These are phyloP conservation scores for Euura lappo DNA, from an alignment of 1,140 invertebrate genomes.

Conservation along the genomic window DNA sequence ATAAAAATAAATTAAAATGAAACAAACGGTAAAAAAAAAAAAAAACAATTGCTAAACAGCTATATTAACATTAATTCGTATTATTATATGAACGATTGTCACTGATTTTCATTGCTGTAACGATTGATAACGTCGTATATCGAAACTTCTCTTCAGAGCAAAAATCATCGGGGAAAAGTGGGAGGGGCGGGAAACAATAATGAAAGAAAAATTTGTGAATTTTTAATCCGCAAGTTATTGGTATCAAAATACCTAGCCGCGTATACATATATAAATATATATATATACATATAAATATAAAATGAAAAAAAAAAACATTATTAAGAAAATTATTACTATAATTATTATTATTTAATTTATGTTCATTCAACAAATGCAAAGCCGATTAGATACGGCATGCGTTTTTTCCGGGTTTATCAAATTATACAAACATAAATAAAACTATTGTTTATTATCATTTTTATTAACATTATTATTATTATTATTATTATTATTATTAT, in stretches of 20 bases:
- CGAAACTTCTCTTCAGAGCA: too few species aligned
- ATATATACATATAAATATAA: slow-evolving; percentile 35
- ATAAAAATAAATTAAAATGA: too few species aligned
- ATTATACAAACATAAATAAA: not conserved
- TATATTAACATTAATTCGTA: not conserved
- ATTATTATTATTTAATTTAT: not conserved
- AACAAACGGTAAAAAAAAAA: too few species aligned
- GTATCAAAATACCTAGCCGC: slow-evolving; percentile 4
- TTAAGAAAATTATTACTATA: slow-evolving; percentile 1
- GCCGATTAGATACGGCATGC: not conserved
- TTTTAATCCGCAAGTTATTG: not conserved
- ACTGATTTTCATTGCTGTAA: too few species aligned
- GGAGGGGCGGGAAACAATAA: not conserved
- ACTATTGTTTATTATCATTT: not conserved
- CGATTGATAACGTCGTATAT: too few species aligned
- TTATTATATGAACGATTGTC: not conserved
- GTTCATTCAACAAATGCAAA: not conserved
- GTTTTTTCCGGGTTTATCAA: not conserved
- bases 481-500: slow-evolving; percentile 36
- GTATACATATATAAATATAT: slow-evolving; percentile 39
- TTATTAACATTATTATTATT: slow-evolving; percentile 1
- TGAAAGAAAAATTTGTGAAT: not conserved
- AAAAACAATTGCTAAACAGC: too few species aligned
- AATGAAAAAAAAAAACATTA: slow-evolving; percentile 17
- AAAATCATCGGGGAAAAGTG: not conserved